These are phyloP conservation scores for Chaetophractus vellerosus DNA, from an alignment of 2,797 vertebrate species.

Conservation along the genomic window DNA sequence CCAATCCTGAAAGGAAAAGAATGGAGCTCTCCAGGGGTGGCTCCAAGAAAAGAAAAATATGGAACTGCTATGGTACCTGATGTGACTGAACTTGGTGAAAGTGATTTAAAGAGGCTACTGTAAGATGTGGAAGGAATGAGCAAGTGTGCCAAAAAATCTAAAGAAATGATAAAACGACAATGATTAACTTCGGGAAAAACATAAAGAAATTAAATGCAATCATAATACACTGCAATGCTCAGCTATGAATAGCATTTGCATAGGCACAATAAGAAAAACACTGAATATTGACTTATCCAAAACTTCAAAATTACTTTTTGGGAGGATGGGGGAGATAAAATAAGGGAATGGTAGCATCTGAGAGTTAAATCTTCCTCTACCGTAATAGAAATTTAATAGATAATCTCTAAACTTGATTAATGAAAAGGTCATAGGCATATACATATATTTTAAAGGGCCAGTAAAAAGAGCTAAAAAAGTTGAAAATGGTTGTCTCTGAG, in stretches of 20 bases:
- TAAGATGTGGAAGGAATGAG: neutral
- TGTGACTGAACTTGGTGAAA: neutral
- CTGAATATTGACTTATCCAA: neutral
- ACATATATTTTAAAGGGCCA: neutral
- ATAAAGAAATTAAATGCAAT: neutral
- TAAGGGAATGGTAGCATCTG: neutral
- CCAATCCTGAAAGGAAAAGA: neutral
- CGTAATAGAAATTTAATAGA: neutral
- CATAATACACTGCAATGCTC: fast-evolving
- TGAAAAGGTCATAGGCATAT: neutral
- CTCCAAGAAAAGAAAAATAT: neutral
- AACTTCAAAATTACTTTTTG: neutral
- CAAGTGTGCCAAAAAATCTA: neutral
- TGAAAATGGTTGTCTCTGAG: neutral
- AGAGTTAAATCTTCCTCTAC: neutral
- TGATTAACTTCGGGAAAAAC: neutral
- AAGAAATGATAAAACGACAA: neutral
- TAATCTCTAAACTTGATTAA: neutral
- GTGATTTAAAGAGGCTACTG: neutral
- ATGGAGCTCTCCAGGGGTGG: fast-evolving
- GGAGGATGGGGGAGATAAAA: neutral
- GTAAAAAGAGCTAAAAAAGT: too few species aligned
- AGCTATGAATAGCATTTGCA: neutral
- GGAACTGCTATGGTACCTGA: neutral
- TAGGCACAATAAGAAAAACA: neutral